Percentiles rank a stretch among this genome's conserved stretches.
phyloP scores from a whole-genome alignment of 2,797 vertebrate species.

The Chlorospingus flavigularis region DNA sequence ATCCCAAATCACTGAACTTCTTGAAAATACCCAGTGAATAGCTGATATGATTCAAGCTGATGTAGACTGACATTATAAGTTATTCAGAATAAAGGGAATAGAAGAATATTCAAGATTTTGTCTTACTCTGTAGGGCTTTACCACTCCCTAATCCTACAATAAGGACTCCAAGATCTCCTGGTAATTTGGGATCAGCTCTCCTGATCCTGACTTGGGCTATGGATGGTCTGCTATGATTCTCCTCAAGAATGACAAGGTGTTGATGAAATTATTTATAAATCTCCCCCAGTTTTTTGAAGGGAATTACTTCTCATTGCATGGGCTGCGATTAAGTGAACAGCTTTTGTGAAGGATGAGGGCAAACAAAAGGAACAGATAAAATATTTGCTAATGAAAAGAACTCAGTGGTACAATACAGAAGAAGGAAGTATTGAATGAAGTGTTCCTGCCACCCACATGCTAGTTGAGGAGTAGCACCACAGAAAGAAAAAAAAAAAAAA shows the following conservation, averaged over 20 bases:
- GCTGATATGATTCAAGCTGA: background rate
- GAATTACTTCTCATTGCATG: background rate
- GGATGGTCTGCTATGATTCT: background rate
- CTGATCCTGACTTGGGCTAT: background rate
- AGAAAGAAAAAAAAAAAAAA: background rate
- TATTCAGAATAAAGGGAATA: background rate
- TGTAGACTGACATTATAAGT: background rate
- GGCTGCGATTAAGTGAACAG: background rate
- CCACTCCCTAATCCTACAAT: rapidly evolving
- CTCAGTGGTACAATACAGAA: background rate
- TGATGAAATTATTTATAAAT: background rate
- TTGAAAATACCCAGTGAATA: background rate
- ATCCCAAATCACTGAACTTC: background rate
- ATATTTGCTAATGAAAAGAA: background rate
- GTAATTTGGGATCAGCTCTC: background rate
- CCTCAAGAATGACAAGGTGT: background rate
- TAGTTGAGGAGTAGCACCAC: background rate
- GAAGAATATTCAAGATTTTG: background rate
- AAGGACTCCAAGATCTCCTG: background rate
- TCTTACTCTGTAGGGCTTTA: background rate
- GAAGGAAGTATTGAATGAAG: background rate
- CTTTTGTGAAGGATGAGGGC: background rate
- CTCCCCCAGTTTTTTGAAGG: background rate
- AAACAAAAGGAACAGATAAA: background rate
- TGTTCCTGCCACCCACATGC: background rate